Evolutionary conservation across 2,888 invertebrate species (phyloP).

Genomic region (Polydrusus tereticollis): DNA sequence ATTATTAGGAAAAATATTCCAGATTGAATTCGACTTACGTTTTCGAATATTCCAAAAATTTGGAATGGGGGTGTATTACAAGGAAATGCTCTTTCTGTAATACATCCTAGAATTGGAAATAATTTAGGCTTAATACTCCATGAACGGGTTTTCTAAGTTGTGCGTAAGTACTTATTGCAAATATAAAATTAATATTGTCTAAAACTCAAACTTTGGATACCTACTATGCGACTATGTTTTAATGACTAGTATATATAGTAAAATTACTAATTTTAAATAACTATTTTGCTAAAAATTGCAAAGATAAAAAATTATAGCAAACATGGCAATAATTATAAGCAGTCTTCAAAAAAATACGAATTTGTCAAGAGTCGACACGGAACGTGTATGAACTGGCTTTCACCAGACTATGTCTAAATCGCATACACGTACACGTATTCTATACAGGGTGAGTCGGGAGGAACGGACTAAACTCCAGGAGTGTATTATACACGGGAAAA

Average conservation of each 20-base stretch:
- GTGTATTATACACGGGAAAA: too few species aligned
- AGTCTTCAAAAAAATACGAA: conserved; percentile 7
- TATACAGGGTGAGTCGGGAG: too few species aligned
- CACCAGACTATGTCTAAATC: too few species aligned
- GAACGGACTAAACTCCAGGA: too few species aligned
- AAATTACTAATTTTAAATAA: neutral
- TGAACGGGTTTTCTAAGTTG: neutral
- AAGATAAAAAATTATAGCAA: neutral
- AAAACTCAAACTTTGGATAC: neutral
- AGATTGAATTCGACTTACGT: too few species aligned
- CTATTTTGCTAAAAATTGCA: neutral
- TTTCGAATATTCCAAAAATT: too few species aligned
- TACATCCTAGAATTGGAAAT: neutral
- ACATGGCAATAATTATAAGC: conserved; percentile 12
- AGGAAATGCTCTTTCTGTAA: too few species aligned
- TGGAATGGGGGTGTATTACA: neutral
- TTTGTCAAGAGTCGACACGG: neutral
- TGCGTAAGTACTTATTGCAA: conserved; percentile 23
- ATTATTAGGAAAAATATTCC: too few species aligned
- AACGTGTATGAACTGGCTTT: too few species aligned
- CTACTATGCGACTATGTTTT: neutral
- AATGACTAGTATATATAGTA: conserved; percentile 6
- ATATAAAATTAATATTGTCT: neutral
- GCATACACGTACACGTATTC: too few species aligned
- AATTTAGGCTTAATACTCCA: neutral